Base-by-base conservation (phyloP, 2,797 vertebrate species). In the Synanceia verrucosa region DNA sequence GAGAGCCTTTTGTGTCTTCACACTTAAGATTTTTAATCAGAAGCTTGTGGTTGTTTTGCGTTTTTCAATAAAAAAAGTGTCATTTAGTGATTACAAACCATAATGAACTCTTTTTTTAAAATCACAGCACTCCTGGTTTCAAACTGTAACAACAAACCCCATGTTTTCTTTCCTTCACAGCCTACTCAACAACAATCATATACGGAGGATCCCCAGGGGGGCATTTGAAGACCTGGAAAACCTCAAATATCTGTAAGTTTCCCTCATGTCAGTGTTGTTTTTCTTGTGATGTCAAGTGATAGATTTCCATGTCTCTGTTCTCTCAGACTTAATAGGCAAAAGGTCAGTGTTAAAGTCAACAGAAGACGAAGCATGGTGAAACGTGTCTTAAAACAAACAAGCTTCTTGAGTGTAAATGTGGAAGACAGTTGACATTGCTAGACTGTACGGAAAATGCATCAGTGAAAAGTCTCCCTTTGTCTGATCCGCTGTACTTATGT, bases 221-320 rank as follows among this genome's bases (percentile, higher is more conserved):
- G 94, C 96, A 0, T 99, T 99, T 82, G 97, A 98, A 93, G 98
- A 99, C 87, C 89, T 99, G 91, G 97, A 99, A 93, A 99, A 97
- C 89, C 91, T 99, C 67, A 99, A 99, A 94, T 99, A 99, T 94
- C 98, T 99, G 98, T 99, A 91, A 99, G 98, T 92, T 66, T 39
- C 19, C 37, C 33, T 93, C 5, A 5, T 79, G 6, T 70, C 57
- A 23, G 7, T 23, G 41, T 62, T 51, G 11, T 33, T 69, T 70
- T 60, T 14, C 21, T 53, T 58, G 53, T 36, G 3, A 65, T 33
- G 41, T 70, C 51, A 48, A 63, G 43, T 7, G 16, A 31, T 59
- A 43, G 29, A 66, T 68, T 51, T 39, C 18, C 19, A 36, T 11
- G 6, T 63, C 26, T 63, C 29, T 64, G 46, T 70, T 57, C 44